These are phyloP conservation scores for Typhlichthys eigenmanni DNA, from an alignment of 2,797 vertebrate species.

Conservation along the genomic window DNA sequence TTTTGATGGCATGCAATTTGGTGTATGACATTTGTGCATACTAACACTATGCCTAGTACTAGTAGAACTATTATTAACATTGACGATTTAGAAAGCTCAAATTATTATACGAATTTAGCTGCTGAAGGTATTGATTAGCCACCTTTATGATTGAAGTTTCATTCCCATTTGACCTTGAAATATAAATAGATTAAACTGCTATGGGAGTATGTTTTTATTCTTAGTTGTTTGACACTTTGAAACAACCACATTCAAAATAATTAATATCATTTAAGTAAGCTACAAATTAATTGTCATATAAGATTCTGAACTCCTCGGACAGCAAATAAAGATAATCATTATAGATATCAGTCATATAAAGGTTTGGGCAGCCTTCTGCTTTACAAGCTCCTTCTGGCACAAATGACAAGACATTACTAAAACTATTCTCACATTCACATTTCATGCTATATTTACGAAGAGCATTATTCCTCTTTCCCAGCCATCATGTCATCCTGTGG, in stretches of 20 bases:
- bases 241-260: neutral
- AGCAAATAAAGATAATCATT: slow-evolving; percentile 70
- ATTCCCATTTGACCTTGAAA: slow-evolving; percentile 42
- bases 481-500: slow-evolving; percentile 57
- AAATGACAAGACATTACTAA: slow-evolving; percentile 51
- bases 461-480: slow-evolving; percentile 36
- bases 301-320: slow-evolving; percentile 59
- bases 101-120: neutral
- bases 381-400: slow-evolving; percentile 60
- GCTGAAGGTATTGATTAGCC: neutral
- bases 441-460: slow-evolving; percentile 34
- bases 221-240: too few species aligned
- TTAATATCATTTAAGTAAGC: slow-evolving; percentile 49
- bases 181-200: neutral
- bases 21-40: slow-evolving; percentile 6
- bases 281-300: slow-evolving; percentile 57
- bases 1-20: neutral
- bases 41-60: too few species aligned
- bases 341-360: slow-evolving; percentile 78
- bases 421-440: slow-evolving; percentile 49
- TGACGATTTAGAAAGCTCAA: neutral
- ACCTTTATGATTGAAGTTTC: neutral
- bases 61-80: neutral
- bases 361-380: slow-evolving; percentile 59
- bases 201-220: too few species aligned